Conservation (phyloP, 2,797 vertebrate species). For the Scolopax rusticola region DNA sequence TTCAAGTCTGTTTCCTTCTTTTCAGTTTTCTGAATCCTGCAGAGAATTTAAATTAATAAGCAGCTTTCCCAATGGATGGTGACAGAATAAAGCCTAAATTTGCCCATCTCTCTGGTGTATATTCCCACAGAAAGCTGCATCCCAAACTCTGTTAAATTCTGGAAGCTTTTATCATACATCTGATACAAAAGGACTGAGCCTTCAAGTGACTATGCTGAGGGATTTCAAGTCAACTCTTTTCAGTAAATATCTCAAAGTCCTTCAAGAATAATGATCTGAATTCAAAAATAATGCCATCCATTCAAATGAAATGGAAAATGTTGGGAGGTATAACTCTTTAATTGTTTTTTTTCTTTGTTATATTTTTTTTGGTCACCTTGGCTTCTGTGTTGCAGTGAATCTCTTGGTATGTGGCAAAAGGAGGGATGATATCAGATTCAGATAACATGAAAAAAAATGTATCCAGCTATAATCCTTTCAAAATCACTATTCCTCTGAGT, state of each 20-base stretch:
- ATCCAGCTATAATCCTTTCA: neutral
- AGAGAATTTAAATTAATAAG: neutral
- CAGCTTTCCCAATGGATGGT: neutral
- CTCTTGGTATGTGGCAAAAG: neutral
- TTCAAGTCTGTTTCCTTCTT: neutral
- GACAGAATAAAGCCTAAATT: neutral
- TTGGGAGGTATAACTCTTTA: neutral
- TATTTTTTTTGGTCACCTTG: neutral
- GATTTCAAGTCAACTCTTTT: neutral
- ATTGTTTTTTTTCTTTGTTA: neutral
- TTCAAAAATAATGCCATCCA: neutral
- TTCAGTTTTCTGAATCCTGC: neutral
- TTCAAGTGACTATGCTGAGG: neutral
- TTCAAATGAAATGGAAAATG: neutral
- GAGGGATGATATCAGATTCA: neutral
- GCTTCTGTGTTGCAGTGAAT: neutral
- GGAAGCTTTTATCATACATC: neutral
- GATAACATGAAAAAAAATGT: neutral
- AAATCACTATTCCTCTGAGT: neutral
- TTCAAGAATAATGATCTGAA: neutral
- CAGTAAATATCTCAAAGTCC: neutral
- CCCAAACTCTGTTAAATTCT: neutral
- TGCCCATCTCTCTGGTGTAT: neutral
- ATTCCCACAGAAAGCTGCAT: neutral
- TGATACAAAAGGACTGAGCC: neutral